Conservation (phyloP, 2,797 vertebrate species). For the Sebastes flavidus region DNA sequence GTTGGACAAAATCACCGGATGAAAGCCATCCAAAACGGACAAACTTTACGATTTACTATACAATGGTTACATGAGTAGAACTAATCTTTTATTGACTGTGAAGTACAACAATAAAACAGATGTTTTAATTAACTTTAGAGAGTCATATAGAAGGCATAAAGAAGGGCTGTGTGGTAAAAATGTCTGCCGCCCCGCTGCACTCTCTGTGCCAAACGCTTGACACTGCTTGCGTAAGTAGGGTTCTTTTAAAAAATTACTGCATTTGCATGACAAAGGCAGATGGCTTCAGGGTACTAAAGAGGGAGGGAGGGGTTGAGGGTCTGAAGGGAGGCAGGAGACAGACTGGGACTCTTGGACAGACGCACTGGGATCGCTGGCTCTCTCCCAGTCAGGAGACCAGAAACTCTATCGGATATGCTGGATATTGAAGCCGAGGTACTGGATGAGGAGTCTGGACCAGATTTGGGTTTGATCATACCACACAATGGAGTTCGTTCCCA, state of each 20-base stretch:
- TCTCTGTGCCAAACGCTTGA: slow-evolving; percentile 72
- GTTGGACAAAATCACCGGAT: background rate
- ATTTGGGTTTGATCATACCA: slow-evolving; percentile 6
- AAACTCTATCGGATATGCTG: slow-evolving; percentile 50
- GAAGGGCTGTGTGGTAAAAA: slow-evolving; percentile 52
- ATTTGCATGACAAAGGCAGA: slow-evolving; percentile 85
- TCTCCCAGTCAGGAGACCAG: slow-evolving; percentile 39
- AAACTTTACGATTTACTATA: background rate
- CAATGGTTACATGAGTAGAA: background rate
- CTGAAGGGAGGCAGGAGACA: slow-evolving; percentile 46
- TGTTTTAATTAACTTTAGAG: slow-evolving; percentile 41
- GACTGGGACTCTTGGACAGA: slow-evolving; percentile 45
- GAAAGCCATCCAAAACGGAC: background rate
- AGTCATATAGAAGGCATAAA: slow-evolving; percentile 48
- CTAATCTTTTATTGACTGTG: slow-evolving; percentile 31
- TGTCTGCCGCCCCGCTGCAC: slow-evolving; percentile 58
- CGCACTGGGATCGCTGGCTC: slow-evolving; percentile 40
- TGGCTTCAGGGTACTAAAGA: slow-evolving; percentile 62
- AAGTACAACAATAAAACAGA: slow-evolving; percentile 27
- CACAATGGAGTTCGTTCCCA: slow-evolving; percentile 21
- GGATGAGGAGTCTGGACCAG: slow-evolving; percentile 22
- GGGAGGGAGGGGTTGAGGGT: slow-evolving; percentile 39
- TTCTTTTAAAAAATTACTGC: slow-evolving; percentile 73
- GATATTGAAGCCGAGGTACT: slow-evolving; percentile 7
- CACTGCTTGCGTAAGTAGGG: slow-evolving; percentile 81